Percentiles rank a stretch among this genome's conserved stretches.
Evolutionary conservation across 2,888 invertebrate genomes (phyloP).

Genomic region (Zaprionus bogoriensis): DNA sequence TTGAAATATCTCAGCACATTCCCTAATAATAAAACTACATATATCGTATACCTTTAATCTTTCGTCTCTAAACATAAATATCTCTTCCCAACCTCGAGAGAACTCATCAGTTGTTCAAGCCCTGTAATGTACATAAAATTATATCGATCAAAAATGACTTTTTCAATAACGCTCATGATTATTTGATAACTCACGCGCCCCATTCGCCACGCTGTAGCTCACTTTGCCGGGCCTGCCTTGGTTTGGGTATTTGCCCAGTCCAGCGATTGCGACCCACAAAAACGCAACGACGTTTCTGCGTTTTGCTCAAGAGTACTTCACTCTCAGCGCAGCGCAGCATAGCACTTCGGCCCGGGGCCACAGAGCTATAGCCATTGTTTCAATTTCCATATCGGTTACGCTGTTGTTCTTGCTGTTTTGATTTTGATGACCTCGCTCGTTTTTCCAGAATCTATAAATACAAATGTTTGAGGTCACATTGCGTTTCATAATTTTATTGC

Average conservation of each 20-base stretch:
- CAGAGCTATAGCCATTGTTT: conserved; percentile 61
- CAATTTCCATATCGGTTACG: conserved; percentile 65
- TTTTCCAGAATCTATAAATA: conserved; percentile 58
- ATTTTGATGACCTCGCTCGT: conserved; percentile 72
- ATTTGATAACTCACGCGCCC: background rate
- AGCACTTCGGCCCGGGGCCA: conserved; percentile 18
- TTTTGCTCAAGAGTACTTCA: conserved; percentile 62
- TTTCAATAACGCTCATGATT: background rate
- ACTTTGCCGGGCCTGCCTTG: background rate
- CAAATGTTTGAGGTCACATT: conserved; percentile 36
- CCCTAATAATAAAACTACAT: too few relatives aligned
- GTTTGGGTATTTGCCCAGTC: conserved; percentile 5
- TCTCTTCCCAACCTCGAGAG: too few relatives aligned
- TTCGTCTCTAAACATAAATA: too few relatives aligned
- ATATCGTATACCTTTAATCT: too few relatives aligned
- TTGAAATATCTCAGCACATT: too few relatives aligned
- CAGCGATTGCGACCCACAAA: conserved; percentile 36
- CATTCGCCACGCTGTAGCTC: background rate
- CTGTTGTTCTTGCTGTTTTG: conserved; percentile 44
- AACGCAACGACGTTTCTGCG: conserved; percentile 72
- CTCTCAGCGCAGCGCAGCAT: conserved; percentile 17
- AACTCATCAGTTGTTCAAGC: too few relatives aligned
- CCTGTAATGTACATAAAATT: too few relatives aligned
- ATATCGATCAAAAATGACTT: too few relatives aligned
- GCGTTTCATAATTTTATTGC: conserved; percentile 69